A percentile compares a stretch with the other conserved stretches of the same genome.
Conservation (phyloP, 2,888 invertebrate genomes). For the Noctuana brunneofusca region DNA sequence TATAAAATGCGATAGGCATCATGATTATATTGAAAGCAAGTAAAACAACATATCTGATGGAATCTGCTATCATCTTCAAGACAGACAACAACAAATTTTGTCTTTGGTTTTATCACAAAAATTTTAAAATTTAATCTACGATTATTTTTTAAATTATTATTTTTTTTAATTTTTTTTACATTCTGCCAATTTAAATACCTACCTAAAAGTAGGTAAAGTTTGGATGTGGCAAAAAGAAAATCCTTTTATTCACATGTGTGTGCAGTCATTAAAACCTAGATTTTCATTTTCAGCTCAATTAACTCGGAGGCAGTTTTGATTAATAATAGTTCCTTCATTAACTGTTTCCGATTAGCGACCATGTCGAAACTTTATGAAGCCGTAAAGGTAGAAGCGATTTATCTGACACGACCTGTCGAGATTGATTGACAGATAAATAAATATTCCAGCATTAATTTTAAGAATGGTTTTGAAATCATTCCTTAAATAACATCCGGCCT, state of each 20-base stretch:
- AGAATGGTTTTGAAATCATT: too few species aligned
- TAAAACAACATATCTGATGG: too few species aligned
- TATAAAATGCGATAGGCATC: slow-evolving; percentile 5
- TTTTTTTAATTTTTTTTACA: background rate
- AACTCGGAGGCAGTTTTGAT: slow-evolving; percentile 72
- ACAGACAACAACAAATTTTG: too few species aligned
- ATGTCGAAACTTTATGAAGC: slow-evolving; percentile 72
- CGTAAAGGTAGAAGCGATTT: slow-evolving; percentile 35
- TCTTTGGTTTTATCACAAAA: too few species aligned
- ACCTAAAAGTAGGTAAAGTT: background rate
- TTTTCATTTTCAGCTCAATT: slow-evolving; percentile 80
- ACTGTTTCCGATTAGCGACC: slow-evolving; percentile 77
- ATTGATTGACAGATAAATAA: background rate
- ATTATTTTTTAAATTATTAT: too few species aligned
- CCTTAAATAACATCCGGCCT: too few species aligned
- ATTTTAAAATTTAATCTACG: too few species aligned
- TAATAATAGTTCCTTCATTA: slow-evolving; percentile 73
- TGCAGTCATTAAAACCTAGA: slow-evolving; percentile 51
- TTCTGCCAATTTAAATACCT: background rate
- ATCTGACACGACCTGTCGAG: background rate
- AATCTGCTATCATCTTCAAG: too few species aligned
- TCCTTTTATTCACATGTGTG: background rate
- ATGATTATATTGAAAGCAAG: too few species aligned
- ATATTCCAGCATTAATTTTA: too few species aligned
- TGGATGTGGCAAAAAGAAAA: background rate